Evolutionary conservation across 2,888 invertebrate genomes (phyloP), one percentile per base, ranked within the genome.

Genomic region (Pecten maximus): DNA sequence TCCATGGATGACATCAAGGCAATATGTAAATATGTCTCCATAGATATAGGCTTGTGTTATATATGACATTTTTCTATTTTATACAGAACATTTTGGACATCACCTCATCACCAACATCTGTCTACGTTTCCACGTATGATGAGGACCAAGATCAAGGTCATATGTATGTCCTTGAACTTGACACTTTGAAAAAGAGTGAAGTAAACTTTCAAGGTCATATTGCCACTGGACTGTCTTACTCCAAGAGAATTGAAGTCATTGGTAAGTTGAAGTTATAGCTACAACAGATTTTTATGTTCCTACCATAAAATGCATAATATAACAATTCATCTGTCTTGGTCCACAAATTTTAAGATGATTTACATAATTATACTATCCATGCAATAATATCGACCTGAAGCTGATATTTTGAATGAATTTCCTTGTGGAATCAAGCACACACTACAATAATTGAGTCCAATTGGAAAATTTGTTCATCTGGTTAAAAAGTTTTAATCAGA

Each of bases 101-200:
- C 74, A 74, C 74, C 10, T 74, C 74, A 35, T 74, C 74, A 6
- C 10, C 74, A 15, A 74, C 74, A 28, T 74, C 74, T 0, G 74
- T 74, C 28, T 74, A 74, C 74, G 35, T 74, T 74, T 74, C 74
- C 35, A 74, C 74, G 35, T 74, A 74, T 74, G 74, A 74, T 74
- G 74, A 74, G 28, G 74, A 35, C 28, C 74, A 74, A 35, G 35
- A 74, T 74, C 74, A 74, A 74, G 74, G 74, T 74, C 74, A 74
- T 28, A 74, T 74, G 28, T 74, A 74, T 74, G 74, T 74, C 35
- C 74, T 74, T 74, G 74, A 74, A 35, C 74, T 74, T 35, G 74
- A 28, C 4, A 74, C 74, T 3, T 74, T 74, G 28, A 74, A 74
- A 35, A 74, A 74, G 28, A 74, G 74, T 74, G 74, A 74, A 74